Evolutionary conservation across 2,797 vertebrate genomes (phyloP).

Genomic region (Cossypha heuglini): DNA sequence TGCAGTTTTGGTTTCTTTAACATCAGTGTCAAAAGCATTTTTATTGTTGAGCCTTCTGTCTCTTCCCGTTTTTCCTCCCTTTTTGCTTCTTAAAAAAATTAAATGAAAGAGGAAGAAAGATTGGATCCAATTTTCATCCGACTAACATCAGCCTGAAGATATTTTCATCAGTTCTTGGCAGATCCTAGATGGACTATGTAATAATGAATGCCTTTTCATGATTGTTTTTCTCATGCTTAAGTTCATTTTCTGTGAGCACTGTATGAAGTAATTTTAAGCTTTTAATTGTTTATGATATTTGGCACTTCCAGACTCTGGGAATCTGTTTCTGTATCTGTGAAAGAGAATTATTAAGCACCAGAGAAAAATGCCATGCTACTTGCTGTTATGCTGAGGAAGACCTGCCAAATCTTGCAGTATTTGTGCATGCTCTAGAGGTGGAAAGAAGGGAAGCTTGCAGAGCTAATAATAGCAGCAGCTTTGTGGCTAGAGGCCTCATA

Average conservation of each 20-base stretch:
- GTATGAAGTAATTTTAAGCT: conserved; percentile 24
- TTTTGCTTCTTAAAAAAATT: background rate
- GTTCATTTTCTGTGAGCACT: conserved; percentile 4
- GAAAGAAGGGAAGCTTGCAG: background rate
- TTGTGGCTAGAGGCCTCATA: background rate
- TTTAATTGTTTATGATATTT: conserved; percentile 54
- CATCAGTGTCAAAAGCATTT: background rate
- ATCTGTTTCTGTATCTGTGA: background rate
- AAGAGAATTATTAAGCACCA: conserved; percentile 32
- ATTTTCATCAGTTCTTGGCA: conserved; percentile 48
- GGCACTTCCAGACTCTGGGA: background rate
- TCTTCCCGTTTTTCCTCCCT: background rate
- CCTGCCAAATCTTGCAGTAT: conserved; percentile 30
- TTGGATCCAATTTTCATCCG: background rate
- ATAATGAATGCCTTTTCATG: conserved; percentile 21
- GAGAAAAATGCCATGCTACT: background rate
- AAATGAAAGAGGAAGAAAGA: background rate
- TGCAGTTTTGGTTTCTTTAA: background rate
- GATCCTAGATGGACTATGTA: background rate
- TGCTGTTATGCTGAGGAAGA: background rate
- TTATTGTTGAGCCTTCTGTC: background rate
- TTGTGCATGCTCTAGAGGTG: background rate
- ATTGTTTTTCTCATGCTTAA: conserved; percentile 11
- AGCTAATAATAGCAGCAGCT: conserved; percentile 40
- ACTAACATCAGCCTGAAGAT: conserved; percentile 42